Evolutionary conservation across 2,888 invertebrate genomes (phyloP).

Genomic region (Netelia melanura): DNA sequence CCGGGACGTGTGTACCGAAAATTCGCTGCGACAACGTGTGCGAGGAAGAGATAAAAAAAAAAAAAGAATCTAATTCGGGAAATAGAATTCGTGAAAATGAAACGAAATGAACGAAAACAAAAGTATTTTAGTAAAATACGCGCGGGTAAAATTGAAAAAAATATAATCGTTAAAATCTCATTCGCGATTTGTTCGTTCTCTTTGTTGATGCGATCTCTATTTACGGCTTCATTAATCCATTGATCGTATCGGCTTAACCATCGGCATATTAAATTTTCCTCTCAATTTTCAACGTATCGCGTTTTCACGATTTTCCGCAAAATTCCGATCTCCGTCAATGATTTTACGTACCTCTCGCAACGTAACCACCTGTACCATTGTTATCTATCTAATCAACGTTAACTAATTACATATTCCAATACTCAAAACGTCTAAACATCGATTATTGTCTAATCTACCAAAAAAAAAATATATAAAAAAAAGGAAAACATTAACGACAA

Average conservation of each 20-base stretch:
- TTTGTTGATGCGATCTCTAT: neutral
- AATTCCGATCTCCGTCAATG: conserved; percentile 45
- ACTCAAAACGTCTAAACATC: conserved; percentile 27
- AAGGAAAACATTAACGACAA: conserved; percentile 7
- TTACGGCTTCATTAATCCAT: neutral
- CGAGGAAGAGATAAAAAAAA: neutral
- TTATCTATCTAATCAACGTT: neutral
- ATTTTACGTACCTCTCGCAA: conserved; percentile 5
- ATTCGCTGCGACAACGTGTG: conserved; percentile 42
- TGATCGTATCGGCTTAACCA: conserved; percentile 7
- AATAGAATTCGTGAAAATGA: neutral
- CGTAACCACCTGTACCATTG: conserved; percentile 8
- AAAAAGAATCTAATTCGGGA: conserved; percentile 33
- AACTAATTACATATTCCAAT: neutral
- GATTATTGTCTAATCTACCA: conserved; percentile 12
- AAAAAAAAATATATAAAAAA: conserved; percentile 34
- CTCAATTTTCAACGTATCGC: conserved; percentile 42
- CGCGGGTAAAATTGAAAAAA: conserved; percentile 2
- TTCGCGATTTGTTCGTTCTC: neutral
- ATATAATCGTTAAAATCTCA: neutral
- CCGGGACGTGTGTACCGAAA: conserved; percentile 45
- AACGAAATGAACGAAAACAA: neutral
- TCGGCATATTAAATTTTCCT: conserved; percentile 48
- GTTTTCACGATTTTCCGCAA: conserved; percentile 42
- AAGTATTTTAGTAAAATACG: neutral